Evolutionary conservation across 2,888 invertebrate species (phyloP).

Genomic region (Dastarcus helophoroides): DNA sequence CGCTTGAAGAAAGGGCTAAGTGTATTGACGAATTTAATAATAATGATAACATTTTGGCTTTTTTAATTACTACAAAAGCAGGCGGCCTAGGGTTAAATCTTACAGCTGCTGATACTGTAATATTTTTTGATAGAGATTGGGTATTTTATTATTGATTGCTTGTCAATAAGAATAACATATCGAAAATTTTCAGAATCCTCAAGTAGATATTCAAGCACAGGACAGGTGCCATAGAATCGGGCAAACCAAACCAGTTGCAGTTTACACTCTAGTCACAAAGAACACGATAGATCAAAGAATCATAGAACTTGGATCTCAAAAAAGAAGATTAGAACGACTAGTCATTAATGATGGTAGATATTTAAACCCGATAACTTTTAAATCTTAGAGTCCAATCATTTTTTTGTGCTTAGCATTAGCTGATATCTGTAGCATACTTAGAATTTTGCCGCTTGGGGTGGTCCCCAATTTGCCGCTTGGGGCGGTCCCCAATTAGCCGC

Average conservation of each 20-base stretch:
- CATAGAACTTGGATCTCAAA: slow-evolving; percentile 45
- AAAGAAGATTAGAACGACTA: slow-evolving; percentile 55
- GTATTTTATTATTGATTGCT: too few relatives aligned
- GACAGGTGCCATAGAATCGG: slow-evolving; percentile 64
- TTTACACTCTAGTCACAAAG: slow-evolving; percentile 50
- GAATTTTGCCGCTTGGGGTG: too few relatives aligned
- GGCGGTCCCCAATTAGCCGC: too few relatives aligned
- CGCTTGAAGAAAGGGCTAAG: slow-evolving; percentile 38
- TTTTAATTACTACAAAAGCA: slow-evolving; percentile 55
- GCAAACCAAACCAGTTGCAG: slow-evolving; percentile 55
- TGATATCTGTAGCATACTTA: too few relatives aligned
- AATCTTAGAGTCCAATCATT: too few relatives aligned
- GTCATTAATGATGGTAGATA: slow-evolving; percentile 55
- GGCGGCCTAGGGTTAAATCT: slow-evolving; percentile 62
- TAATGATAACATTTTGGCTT: slow-evolving; percentile 41
- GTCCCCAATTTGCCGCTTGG: too few relatives aligned
- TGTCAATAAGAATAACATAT: too few relatives aligned
- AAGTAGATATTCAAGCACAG: slow-evolving; percentile 57
- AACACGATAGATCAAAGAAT: slow-evolving; percentile 56
- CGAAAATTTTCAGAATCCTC: slow-evolving; percentile 57
- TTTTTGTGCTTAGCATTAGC: too few relatives aligned
- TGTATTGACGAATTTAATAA: slow-evolving; percentile 41
- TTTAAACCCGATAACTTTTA: too few relatives aligned
- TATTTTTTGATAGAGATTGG: slow-evolving; percentile 55
- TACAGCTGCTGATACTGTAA: slow-evolving; percentile 55